Evolutionary conservation across 2,797 vertebrate species (phyloP), one percentile per base, ranked within the genome.

Genomic region (Falco berigora): DNA sequence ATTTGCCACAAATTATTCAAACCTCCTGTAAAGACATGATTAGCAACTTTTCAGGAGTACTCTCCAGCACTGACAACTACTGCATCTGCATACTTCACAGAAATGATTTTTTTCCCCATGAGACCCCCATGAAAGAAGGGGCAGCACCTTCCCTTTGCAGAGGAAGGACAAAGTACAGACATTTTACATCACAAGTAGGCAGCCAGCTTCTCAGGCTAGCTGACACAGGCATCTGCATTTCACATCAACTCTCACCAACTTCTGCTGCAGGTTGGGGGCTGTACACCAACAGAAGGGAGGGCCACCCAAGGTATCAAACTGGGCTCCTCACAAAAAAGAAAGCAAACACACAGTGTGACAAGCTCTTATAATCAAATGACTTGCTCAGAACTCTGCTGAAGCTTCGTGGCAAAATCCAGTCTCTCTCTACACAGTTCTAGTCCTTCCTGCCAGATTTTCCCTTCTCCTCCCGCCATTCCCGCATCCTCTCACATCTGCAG

Each of bases 401-500:
- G 72, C 64, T 55, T 30, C 1, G 4, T 6, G 11, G 79, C 62
- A 86, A 90, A 90, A 75, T 36, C 50, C 79, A 86, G 42, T 25
- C 66, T 77, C 79, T 80, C 40, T 52, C 36, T 38, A 69, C 28
- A 62, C 63, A 94, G 84, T 77, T 62, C 8, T 6, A 42, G 47
- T 77, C 46, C 27, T 68, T 86, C 50, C 80, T 67, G 86, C 47
- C 86, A 79, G 44, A 87, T 94, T 76, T 92, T 90, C 62, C 47
- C n/a, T 84, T 89, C 69, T 55, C 72, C 44, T 90, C 61, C 64
- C 3, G 14, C 71, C 1, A 1, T 20, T 94, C 92, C 71, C 1
- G 6, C 44, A 63, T 92, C 80, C 83, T 89, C 77, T 87, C 83
- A 82, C 93, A 93, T 95, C 90, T 95, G 92, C 95, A 94, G 88